Evolutionary conservation across 2,113 vertebrate species (phyloP), one percentile per base, ranked within the genome.

Genomic region (Merops nubicus): DNA sequence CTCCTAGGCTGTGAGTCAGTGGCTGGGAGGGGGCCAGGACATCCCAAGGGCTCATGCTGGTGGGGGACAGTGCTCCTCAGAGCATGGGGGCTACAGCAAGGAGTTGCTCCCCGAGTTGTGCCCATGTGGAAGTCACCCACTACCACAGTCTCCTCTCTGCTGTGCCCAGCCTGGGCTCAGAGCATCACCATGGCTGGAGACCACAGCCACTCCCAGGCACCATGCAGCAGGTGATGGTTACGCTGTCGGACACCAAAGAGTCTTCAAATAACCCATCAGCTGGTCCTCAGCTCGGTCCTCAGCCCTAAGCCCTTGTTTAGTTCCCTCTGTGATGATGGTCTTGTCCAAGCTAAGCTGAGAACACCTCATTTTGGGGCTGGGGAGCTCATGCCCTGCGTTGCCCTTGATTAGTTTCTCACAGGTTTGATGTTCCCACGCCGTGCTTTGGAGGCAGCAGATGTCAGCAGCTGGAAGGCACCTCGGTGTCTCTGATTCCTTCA

Each of bases 361-460:
- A 28, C 9, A 59, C 0, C 0, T 15, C 8, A 38, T 79, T 60
- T 31, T 3, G 89, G 54, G 78, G 36, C 19, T 28, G 40, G 74
- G 73, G 34, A 18, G 59, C 70, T 96, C 77, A 72, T 89, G 80
- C 85, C 88, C 93, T 78, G 76, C 17, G 0, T 70, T 20, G 51
- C 74, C 19, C 11, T 83, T 45, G 90, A 43, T 95, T 45, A 84
- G 81, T 81, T 90, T 51, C 64, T 43, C 50, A 33, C 68, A 70
- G 68, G 75, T 53, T 51, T 26, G 36, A 3, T 22, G 48, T 85
- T 84, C 77, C 90, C 34, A 0, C 72, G 76, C 81, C 0, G 3
- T 65, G 93, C 94, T 96, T 91, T 68, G 93, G 93, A 34, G 82
- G 88, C 95, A 86, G 88, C 89, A 84, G 85, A 73, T 85, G 67